Conservation (phyloP, 2,113 vertebrate species). For the Rhagologus leucostigma region DNA sequence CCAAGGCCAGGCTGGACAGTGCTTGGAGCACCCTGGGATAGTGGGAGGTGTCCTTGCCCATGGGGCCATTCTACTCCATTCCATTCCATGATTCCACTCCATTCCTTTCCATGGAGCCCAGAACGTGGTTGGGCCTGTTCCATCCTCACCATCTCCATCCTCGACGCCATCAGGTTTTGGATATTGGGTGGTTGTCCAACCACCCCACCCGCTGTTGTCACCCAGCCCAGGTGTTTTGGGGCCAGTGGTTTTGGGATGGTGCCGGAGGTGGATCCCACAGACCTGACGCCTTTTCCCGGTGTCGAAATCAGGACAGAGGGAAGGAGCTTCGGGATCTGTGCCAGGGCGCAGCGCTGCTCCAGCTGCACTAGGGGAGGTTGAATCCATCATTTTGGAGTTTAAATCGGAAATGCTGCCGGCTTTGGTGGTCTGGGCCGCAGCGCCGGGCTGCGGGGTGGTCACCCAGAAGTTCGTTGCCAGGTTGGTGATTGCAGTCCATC, state of each 20-base stretch:
- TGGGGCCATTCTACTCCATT: no score
- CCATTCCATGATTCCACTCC: not conserved
- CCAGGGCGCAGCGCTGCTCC: not conserved
- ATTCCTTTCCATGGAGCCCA: not conserved
- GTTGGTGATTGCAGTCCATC: not conserved
- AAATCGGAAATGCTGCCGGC: not conserved
- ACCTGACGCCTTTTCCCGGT: rapidly evolving
- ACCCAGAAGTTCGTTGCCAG: not conserved
- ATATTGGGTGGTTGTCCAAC: no score
- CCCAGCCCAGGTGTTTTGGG: not conserved
- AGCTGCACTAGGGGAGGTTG: rapidly evolving
- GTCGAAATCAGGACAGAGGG: not conserved
- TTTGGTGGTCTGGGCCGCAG: not conserved
- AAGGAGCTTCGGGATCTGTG: not conserved
- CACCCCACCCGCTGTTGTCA: not conserved
- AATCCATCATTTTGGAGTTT: not conserved
- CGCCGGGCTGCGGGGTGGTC: not conserved
- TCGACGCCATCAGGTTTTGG: not conserved
- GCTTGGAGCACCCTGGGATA: not conserved
- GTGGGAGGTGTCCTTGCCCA: no score
- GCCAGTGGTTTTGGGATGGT: not conserved
- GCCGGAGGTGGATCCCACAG: not conserved
- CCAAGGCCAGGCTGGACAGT: rapidly evolving
- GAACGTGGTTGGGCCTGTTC: rapidly evolving
- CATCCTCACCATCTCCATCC: not conserved